Conservation (phyloP, 2,113 vertebrate species). For the Papio anubis region DNA sequence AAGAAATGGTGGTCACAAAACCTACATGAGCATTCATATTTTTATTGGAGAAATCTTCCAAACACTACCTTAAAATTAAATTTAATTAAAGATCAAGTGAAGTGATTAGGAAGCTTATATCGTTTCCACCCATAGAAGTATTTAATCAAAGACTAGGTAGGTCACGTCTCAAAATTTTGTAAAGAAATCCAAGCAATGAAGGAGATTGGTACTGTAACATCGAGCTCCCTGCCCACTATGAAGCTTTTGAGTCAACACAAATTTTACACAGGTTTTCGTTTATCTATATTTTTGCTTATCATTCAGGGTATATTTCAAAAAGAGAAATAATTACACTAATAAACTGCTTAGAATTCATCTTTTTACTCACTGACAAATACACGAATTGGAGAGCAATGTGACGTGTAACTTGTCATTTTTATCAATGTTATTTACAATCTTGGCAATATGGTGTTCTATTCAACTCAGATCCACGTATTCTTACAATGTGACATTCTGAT, state of each 20-base stretch:
- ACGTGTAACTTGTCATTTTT: background rate
- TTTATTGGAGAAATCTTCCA: background rate
- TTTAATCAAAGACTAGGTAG: background rate
- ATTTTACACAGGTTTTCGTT: background rate
- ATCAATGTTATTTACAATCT: background rate
- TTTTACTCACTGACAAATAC: background rate
- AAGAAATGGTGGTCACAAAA: background rate
- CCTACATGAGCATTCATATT: background rate
- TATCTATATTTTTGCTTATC: background rate
- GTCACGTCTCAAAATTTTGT: background rate
- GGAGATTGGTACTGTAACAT: background rate
- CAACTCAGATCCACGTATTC: background rate
- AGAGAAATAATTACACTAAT: background rate
- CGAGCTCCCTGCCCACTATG: background rate
- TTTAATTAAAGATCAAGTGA: slow-evolving; percentile 1
- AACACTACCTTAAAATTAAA: background rate
- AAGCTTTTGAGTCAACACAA: background rate
- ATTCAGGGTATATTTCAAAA: background rate
- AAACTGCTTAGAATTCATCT: background rate
- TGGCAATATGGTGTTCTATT: background rate
- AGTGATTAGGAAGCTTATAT: background rate
- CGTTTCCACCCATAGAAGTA: background rate
- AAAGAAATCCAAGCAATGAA: background rate
- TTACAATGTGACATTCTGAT: background rate
- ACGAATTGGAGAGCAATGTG: background rate